phyloP scores from a whole-genome alignment of 2,888 invertebrate genomes.

The Frankliniella intonsa region DNA sequence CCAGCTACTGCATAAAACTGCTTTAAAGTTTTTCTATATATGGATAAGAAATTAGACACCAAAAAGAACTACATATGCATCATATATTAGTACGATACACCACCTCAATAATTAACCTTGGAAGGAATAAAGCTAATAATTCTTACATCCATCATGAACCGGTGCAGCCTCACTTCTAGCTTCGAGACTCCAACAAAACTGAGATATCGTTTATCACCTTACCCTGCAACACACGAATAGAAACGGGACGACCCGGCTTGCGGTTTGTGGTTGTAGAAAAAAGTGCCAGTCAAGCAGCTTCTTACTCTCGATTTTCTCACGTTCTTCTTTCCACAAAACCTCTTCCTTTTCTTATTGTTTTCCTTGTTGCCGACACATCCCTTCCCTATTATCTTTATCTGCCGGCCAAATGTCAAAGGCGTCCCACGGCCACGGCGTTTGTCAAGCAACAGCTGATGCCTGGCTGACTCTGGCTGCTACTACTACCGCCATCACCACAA shows the following conservation, averaged over 20 bases:
- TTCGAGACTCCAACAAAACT: background rate
- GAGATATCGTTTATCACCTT: background rate
- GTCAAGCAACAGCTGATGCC: background rate
- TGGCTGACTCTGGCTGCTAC: too few species aligned
- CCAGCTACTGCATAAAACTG: too few species aligned
- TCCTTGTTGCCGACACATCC: background rate
- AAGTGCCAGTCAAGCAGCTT: background rate
- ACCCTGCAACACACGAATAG: background rate
- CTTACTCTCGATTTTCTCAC: background rate
- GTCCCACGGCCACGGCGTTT: background rate
- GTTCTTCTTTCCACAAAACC: background rate
- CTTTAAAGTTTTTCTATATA: too few species aligned
- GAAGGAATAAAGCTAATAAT: too few species aligned
- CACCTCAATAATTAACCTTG: too few species aligned
- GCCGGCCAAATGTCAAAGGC: background rate
- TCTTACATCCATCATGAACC: too few species aligned
- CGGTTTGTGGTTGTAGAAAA: background rate
- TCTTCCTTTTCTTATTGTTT: background rate
- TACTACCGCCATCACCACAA: background rate
- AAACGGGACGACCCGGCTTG: background rate
- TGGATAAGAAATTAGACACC: slow-evolving; percentile 4
- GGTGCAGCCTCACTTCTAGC: background rate
- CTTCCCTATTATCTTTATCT: background rate
- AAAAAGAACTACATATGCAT: background rate
- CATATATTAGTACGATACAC: background rate